Evolutionary conservation across 2,888 invertebrate species (phyloP), one percentile per base, ranked within the genome.

Genomic region (Steinernema hermaphroditum): DNA sequence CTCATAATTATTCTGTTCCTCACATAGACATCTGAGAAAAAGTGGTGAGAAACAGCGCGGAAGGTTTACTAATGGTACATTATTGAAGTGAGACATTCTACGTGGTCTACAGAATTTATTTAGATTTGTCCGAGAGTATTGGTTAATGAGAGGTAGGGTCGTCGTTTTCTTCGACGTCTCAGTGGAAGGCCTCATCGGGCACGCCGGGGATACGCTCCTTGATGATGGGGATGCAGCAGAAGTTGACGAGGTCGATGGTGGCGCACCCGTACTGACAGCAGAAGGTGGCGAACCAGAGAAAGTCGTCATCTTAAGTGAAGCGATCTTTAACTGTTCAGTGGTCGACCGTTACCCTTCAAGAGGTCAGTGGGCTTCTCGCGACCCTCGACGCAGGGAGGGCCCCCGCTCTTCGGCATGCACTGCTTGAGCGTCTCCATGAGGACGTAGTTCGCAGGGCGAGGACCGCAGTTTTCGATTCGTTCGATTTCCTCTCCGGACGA

Each of bases 131-230:
- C n/a, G n/a, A n/a, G 37, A 37, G 12, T 8, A 37, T 37, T 4
- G 37, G 12, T 12, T 37, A 4, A 37, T 4, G 12, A 4, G 46
- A 46, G n/a, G 46, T 46, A 46, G 22, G 2, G 6, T 6, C 46
- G n/a, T 16, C 46, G 46, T 16, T 46, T 14, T 41, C 43, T 14
- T 41, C 8, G 14, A 41, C 9, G 22, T 9, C 46, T 46, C n/a
- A 54, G 27, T 54, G 14, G 16, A 54, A 54, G 6, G 54, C 54
- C 19, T 54, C 27, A 27, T 54, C 54, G 22, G 22, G 27, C 4
- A 54, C 54, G 8, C 54, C 54, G 24, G 54, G 54, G 19, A 54
- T 54, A 27, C 54, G 54, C 27, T 54, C 54, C 54, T 54, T 54
- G 27, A 54, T 22, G 2, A 54, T 27, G 27, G n/a, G 54, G 54